phyloP scores from a whole-genome alignment of 2,888 invertebrate species.

The Thelaira solivaga region DNA sequence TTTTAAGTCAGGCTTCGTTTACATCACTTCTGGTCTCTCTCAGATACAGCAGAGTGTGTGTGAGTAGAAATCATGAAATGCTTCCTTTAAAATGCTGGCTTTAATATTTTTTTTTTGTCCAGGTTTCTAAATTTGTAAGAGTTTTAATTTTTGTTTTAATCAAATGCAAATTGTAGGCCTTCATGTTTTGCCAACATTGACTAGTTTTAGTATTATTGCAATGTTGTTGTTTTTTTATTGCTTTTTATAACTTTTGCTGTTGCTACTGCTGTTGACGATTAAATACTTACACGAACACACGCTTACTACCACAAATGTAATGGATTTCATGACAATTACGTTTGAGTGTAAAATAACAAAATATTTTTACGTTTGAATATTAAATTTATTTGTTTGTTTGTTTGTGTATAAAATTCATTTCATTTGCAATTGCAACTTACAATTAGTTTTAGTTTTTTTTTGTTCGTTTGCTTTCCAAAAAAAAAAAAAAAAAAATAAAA shows the following conservation, averaged over 20 bases:
- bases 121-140: constrained; percentile 40
- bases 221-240: constrained; percentile 7
- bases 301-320: not conserved
- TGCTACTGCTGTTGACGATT: not conserved
- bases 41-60: too few relatives aligned
- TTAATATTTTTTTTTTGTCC: not conserved
- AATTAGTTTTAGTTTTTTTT: constrained; percentile 38
- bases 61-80: not conserved
- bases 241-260: too few relatives aligned
- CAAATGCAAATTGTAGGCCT: constrained; percentile 60
- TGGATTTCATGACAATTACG: constrained; percentile 55
- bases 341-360: constrained; percentile 10
- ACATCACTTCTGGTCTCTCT: too few relatives aligned
- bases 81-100: not conserved
- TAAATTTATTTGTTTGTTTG: not conserved
- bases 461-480: constrained; percentile 32
- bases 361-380: constrained; percentile 28
- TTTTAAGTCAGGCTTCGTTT: too few relatives aligned
- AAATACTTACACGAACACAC: not conserved
- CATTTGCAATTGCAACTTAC: constrained; percentile 45
- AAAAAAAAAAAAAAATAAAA: constrained; percentile 21
- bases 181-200: constrained; percentile 51
- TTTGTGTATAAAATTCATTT: constrained; percentile 1
- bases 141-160: constrained; percentile 50
- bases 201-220: constrained; percentile 37